These are phyloP conservation scores for Caenorhabditis panamensis DNA, from an alignment of 2,888 invertebrate species.

Conservation along the genomic window DNA sequence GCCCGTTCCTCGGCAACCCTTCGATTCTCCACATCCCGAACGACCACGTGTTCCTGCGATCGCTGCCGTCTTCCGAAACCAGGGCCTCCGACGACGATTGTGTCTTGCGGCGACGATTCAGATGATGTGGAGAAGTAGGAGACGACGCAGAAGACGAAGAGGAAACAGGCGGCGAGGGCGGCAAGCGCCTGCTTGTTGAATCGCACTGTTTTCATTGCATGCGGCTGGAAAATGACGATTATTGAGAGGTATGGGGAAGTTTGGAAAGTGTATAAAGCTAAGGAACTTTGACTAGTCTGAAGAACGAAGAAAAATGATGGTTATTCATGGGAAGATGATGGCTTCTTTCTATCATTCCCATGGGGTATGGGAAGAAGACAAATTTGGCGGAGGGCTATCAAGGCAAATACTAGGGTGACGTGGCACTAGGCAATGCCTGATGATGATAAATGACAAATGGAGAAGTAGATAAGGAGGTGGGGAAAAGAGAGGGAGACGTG, in stretches of 20 bases:
- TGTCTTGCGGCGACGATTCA: constrained; percentile 10
- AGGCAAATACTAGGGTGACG: constrained; percentile 12
- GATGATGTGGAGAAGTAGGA: constrained; percentile 46
- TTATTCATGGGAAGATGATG: constrained; percentile 25
- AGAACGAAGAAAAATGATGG: not conserved
- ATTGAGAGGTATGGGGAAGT: no score
- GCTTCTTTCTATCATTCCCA: constrained; percentile 18
- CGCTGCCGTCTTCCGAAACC: not conserved
- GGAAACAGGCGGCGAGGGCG: constrained; percentile 53
- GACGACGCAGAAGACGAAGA: constrained; percentile 59
- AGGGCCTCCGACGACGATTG: constrained; percentile 11
- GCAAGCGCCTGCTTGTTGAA: constrained; percentile 65
- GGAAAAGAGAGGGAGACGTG: constrained; percentile 19
- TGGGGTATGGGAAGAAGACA: constrained; percentile 7
- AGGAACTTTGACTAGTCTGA: no score
- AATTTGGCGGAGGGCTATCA: no score
- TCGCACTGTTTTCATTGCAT: constrained; percentile 69
- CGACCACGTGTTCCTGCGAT: constrained; percentile 7
- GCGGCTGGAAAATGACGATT: constrained; percentile 33
- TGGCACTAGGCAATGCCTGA: constrained; percentile 15
- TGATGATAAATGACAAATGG: constrained; percentile 21
- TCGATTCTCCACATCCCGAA: constrained; percentile 43
- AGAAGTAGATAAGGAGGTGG: constrained; percentile 37
- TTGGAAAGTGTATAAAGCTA: not conserved
- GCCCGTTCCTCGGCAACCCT: constrained; percentile 1